Conservation (phyloP, 2,888 invertebrate genomes). For the Hemaris fuciformis region DNA sequence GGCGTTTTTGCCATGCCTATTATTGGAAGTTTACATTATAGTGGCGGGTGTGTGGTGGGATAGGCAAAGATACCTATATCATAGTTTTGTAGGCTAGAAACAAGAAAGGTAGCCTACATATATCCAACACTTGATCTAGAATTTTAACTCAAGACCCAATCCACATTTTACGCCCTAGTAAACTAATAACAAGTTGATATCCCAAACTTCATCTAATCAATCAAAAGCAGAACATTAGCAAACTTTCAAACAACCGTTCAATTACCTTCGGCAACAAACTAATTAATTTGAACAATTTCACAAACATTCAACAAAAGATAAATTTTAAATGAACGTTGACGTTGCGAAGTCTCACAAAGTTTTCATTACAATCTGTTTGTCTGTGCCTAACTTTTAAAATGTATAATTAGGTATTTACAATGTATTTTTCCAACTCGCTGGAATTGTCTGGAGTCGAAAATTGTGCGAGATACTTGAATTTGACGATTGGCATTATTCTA, state of each 20-base stretch:
- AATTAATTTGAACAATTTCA: constrained; percentile 2
- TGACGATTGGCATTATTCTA: background rate
- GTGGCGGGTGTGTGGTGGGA: no score
- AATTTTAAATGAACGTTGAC: constrained; percentile 18
- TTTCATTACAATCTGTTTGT: constrained; percentile 25
- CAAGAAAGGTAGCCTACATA: no score
- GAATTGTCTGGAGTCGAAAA: background rate
- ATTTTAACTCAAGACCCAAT: no score
- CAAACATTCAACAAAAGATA: background rate
- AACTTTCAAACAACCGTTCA: background rate
- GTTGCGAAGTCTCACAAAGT: background rate
- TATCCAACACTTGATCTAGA: no score
- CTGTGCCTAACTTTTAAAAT: constrained; percentile 25
- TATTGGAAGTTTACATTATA: no score
- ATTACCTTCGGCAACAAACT: background rate
- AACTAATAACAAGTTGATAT: no score
- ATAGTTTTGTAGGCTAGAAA: no score
- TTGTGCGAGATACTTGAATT: background rate
- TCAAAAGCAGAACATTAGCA: background rate
- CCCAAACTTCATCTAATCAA: background rate
- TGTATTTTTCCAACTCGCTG: background rate
- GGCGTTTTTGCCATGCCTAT: no score
- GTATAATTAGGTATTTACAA: constrained; percentile 24
- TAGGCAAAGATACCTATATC: no score
- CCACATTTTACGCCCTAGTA: no score